phyloP scores from a whole-genome alignment of 2,113 vertebrate genomes.

The Vombatus ursinus region DNA sequence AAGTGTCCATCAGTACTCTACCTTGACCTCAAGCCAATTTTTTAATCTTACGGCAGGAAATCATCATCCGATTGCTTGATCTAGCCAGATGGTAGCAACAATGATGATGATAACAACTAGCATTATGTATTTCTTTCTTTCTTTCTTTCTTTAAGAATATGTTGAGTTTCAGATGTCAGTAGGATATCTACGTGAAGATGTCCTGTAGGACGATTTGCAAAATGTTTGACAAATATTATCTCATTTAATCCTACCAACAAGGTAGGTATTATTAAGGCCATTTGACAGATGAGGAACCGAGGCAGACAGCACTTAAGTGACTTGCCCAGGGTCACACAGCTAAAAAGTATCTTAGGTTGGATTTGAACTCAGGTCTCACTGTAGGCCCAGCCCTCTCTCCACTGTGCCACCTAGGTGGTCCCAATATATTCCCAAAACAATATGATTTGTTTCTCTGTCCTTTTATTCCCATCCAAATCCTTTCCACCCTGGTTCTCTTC shows the following conservation, averaged over 20 bases:
- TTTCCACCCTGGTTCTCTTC: not conserved
- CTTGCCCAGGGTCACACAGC: not conserved
- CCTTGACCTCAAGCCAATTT: not conserved
- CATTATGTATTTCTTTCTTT: too few species aligned
- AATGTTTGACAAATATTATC: not conserved
- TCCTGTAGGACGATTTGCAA: not conserved
- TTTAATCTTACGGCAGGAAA: not conserved
- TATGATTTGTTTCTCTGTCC: not conserved
- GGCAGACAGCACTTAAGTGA: not conserved
- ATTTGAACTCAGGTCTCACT: not conserved
- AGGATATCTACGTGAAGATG: too few species aligned
- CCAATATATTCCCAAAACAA: not conserved
- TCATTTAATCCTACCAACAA: not conserved
- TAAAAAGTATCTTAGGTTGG: not conserved
- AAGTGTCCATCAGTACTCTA: not conserved
- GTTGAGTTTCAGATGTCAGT: too few species aligned
- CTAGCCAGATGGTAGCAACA: not conserved
- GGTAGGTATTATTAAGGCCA: not conserved
- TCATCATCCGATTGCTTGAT: not conserved
- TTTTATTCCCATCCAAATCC: not conserved
- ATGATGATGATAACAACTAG: not conserved
- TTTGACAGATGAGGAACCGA: not conserved
- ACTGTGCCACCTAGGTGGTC: not conserved
- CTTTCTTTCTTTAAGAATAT: too few species aligned
- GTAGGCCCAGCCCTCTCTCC: not conserved